Evolutionary conservation across 2,113 vertebrate species (phyloP), one percentile per base, ranked within the genome.

Genomic region (Heptranchias perlo): DNA sequence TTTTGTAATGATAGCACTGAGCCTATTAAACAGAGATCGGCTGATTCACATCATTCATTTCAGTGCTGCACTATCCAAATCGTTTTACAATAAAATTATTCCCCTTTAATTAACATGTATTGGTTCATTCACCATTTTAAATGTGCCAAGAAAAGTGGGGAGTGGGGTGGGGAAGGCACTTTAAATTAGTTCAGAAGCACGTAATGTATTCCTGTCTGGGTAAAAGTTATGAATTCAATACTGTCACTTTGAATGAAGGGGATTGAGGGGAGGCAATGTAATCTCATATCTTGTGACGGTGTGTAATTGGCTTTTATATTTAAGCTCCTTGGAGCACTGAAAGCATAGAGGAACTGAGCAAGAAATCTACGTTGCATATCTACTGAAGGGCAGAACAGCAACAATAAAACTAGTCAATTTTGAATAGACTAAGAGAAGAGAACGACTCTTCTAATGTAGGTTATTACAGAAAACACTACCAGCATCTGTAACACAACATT

Each of bases 211-310:
- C 25, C 86, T 58, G 52, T 54, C 86, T 58, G 28, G 86, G 52
- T 89, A 89, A 89, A 89, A 89, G 86, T 89, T 89, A 89, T 89
- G 86, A 58, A 89, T 58, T 89, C 86, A 89, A 13, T 54, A 31
- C 86, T 58, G 52, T 58, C 49, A 13, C 84, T 28, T 52, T 87
- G 84, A 87, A 7, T 87, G 47, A 87, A 87, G 49, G 84, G 58
- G 86, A 58, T 89, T 89, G 86, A 89, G 31, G 28, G 49, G 25
- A 87, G 84, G 84, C 84, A 87, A 87, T 58, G 86, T 89, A 89
- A 89, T 58, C 86, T 58, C 86, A 58, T 58, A 89, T 89, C 52
- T 16, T 89, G 28, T 89, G 52, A 58, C 3, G 52, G 49, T 89
- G 52, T 58, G 10, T 58, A 89, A 89, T 58, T 89, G 52, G 11